Conservation (phyloP, 2,797 vertebrate species). For the Platyrinchus mystaceus region DNA sequence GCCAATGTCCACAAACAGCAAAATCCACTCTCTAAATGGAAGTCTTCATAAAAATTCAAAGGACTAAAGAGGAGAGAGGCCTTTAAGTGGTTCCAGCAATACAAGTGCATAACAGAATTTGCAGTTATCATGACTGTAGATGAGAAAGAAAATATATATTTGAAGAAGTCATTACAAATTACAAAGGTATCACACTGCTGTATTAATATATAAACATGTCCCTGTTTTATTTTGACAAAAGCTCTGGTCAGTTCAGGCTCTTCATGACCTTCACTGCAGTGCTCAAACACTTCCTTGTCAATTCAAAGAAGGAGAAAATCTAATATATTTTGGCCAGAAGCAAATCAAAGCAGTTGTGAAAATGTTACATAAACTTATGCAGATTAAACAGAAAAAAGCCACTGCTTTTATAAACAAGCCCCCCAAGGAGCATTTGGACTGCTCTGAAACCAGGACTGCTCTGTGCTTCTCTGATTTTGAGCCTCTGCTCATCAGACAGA, state of each 20-base stretch:
- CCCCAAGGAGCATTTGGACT: background rate
- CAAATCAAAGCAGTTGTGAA: background rate
- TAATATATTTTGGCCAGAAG: background rate
- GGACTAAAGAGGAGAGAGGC: background rate
- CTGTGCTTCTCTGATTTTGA: background rate
- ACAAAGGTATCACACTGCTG: background rate
- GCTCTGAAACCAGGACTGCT: background rate
- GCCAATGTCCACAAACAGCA: background rate
- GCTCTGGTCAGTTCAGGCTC: background rate
- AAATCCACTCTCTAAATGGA: background rate
- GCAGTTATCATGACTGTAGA: background rate
- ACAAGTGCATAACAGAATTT: background rate
- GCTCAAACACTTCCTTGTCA: background rate
- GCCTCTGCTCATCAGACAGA: background rate
- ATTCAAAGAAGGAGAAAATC: background rate
- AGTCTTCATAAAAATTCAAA: background rate
- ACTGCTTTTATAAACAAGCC: background rate
- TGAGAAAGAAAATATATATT: background rate
- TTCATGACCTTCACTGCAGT: background rate
- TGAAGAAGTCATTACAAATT: background rate
- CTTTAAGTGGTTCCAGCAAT: background rate
- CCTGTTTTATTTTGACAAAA: background rate
- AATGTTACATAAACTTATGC: background rate
- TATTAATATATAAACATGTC: background rate
- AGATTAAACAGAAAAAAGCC: background rate